Conservation (phyloP, 2,888 invertebrate genomes). For the Drosophila fulvimacula region DNA sequence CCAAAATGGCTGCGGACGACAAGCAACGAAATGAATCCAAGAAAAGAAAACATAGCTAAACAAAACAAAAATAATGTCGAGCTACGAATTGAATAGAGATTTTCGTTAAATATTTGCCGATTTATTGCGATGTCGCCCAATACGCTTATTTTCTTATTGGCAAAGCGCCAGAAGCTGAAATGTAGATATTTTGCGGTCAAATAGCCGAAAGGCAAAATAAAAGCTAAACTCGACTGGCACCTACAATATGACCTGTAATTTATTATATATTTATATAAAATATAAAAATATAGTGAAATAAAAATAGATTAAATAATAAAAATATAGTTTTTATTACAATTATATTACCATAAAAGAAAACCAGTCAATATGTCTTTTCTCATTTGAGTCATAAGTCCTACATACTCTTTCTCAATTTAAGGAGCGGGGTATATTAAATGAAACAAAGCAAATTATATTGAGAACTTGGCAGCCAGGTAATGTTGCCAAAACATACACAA, state of each 20-base stretch:
- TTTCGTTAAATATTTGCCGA: constrained; percentile 44
- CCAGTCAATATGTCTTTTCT: background rate
- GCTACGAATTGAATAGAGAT: constrained; percentile 31
- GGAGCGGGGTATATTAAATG: background rate
- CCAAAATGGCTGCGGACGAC: constrained; percentile 38
- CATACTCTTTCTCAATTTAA: background rate
- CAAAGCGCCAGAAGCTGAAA: constrained; percentile 38
- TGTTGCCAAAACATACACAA: background rate
- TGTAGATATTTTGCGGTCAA: constrained; percentile 25
- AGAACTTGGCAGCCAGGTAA: constrained; percentile 20
- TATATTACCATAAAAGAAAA: too few species aligned
- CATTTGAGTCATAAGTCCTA: background rate
- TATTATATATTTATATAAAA: background rate
- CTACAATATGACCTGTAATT: constrained; percentile 7
- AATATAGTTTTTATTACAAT: too few species aligned
- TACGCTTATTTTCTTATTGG: constrained; percentile 23
- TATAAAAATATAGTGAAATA: background rate
- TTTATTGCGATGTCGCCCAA: constrained; percentile 33
- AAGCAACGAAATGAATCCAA: constrained; percentile 6
- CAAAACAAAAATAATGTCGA: constrained; percentile 15
- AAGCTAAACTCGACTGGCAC: background rate
- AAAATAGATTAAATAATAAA: background rate
- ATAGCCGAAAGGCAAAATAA: constrained; percentile 1
- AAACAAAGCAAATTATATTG: background rate
- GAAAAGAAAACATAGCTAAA: background rate